phyloP scores from a whole-genome alignment of 2,113 vertebrate genomes.

The Corythoichthys intestinalis region DNA sequence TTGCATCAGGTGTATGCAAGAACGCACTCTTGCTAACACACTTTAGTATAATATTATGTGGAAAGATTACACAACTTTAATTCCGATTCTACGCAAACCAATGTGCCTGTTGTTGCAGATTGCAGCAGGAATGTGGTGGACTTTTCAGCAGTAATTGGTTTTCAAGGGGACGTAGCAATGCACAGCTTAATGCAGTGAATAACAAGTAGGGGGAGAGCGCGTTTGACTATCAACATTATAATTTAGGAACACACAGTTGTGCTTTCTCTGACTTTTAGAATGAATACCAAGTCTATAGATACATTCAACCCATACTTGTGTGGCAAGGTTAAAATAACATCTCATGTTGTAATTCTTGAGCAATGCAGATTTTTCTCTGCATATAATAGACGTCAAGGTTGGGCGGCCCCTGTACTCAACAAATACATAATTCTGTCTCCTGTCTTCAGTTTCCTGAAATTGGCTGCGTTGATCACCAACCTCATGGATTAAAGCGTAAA shows the following conservation, averaged over 20 bases:
- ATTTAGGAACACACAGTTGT: neutral
- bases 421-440: no score
- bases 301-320: neutral
- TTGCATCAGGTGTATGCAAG: slow-evolving; percentile 12
- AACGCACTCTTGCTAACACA: neutral
- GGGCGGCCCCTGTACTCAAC: no score
- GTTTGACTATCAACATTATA: neutral
- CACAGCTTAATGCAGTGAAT: slow-evolving; percentile 53
- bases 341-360: neutral
- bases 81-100: slow-evolving; percentile 31
- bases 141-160: slow-evolving; percentile 61
- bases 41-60: slow-evolving; percentile 20
- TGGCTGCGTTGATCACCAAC: no score
- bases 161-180: slow-evolving; percentile 58
- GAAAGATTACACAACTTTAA: slow-evolving; percentile 44
- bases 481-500: no score
- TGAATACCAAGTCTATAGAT: neutral
- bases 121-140: slow-evolving; percentile 47
- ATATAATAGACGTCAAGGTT: no score
- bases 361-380: no score
- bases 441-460: no score
- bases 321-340: neutral
- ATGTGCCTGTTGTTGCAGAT: slow-evolving; percentile 51
- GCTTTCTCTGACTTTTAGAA: neutral
- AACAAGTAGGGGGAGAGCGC: slow-evolving; percentile 41